Percentiles rank a stretch among this genome's conserved stretches.
Conservation (phyloP, 2,797 vertebrate species). For the Otolemur crassicaudatus region DNA sequence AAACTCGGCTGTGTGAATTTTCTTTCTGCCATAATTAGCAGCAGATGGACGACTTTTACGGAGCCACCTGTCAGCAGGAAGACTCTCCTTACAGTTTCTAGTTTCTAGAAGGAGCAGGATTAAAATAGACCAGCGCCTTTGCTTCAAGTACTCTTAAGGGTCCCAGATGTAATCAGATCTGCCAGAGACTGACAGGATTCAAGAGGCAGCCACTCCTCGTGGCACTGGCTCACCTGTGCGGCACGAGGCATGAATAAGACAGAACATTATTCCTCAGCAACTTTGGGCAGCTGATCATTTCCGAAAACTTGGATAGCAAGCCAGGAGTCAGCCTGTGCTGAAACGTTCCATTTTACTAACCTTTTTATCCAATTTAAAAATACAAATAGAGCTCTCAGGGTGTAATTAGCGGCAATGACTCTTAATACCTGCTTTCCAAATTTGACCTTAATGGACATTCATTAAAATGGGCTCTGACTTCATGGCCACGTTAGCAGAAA, state of each 20-base stretch:
- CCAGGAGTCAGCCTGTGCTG: conserved; percentile 69
- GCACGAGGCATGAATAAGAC: conserved; percentile 26
- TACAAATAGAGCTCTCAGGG: conserved; percentile 84
- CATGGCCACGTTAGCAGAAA: conserved; percentile 65
- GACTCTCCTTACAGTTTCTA: conserved; percentile 72
- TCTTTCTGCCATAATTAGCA: conserved; percentile 80
- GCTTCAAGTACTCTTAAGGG: conserved; percentile 72
- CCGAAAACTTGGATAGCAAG: conserved; percentile 67
- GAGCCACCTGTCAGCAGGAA: conserved; percentile 72
- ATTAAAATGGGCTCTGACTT: conserved; percentile 76
- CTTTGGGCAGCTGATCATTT: conserved; percentile 57
- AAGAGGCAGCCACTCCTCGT: conserved; percentile 24
- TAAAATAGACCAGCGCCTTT: conserved; percentile 72
- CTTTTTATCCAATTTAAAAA: conserved; percentile 83
- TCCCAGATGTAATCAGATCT: conserved; percentile 59
- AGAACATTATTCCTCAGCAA: conserved; percentile 70
- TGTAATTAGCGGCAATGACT: conserved; percentile 78
- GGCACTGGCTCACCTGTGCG: conserved; percentile 51
- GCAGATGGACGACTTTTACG: conserved; percentile 79
- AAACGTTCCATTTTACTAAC: conserved; percentile 82
- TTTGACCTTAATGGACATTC: conserved; percentile 81
- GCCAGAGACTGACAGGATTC: conserved; percentile 56
- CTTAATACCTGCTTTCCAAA: conserved; percentile 76
- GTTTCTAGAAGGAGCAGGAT: conserved; percentile 77
- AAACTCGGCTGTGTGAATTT: conserved; percentile 73